Conservation (phyloP, 53 echinoderm and acorn worm species). For the Crossaster papposus region DNA sequence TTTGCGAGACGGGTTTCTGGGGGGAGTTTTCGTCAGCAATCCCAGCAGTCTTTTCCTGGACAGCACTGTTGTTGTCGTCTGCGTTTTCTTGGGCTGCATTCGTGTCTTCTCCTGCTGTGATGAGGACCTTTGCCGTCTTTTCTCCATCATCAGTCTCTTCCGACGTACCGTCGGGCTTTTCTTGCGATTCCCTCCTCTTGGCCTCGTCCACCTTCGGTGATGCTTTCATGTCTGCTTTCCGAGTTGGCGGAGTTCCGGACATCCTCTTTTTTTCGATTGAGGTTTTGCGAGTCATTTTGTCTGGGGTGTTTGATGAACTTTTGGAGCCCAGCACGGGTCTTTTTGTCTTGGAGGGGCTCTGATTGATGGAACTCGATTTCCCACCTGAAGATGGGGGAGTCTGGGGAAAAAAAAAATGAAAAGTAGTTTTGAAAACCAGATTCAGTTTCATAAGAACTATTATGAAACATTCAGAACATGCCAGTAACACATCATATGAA, state of each 20-base stretch:
- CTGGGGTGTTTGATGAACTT: not conserved
- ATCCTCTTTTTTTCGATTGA: slow-evolving; percentile 2
- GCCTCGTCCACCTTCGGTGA: not conserved
- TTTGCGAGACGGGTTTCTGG: slow-evolving; percentile 4
- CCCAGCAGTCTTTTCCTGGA: not conserved
- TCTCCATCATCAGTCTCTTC: slow-evolving; percentile 14
- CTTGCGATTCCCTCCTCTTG: not conserved
- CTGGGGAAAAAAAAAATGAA: slow-evolving; percentile 15
- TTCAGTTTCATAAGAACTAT: too few species aligned
- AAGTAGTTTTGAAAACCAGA: not conserved
- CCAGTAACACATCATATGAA: too few species aligned
- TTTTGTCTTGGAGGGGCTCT: slow-evolving; percentile 31
- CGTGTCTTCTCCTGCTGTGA: not conserved
- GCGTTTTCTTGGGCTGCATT: slow-evolving; percentile 7
- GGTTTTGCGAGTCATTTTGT: slow-evolving; percentile 27
- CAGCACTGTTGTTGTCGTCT: not conserved
- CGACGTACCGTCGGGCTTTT: not conserved
- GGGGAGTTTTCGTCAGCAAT: slow-evolving; percentile 10
- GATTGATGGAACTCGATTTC: slow-evolving; percentile 5
- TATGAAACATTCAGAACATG: too few species aligned
- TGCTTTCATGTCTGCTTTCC: not conserved
- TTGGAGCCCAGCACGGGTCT: slow-evolving; percentile 28
- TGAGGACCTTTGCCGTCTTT: slow-evolving; percentile 1
- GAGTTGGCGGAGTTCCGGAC: not conserved
- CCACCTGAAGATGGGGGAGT: slow-evolving; percentile 38